These are phyloP conservation scores for Mionectes macconnelli DNA, from an alignment of 2,113 vertebrate genomes.

Conservation along the genomic window DNA sequence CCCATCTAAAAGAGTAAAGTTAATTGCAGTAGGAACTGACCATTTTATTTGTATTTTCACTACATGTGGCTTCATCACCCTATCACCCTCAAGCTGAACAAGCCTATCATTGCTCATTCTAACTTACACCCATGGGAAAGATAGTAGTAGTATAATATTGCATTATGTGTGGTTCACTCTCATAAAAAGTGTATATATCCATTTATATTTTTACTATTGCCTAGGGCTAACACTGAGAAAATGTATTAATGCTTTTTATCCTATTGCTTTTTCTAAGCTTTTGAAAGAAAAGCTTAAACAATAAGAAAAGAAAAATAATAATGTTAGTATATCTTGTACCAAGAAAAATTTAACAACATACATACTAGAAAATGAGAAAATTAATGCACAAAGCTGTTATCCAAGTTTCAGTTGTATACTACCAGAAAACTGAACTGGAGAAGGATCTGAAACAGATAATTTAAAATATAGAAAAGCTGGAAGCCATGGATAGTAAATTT, in stretches of 20 bases:
- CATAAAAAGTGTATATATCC: not conserved
- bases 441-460: not conserved
- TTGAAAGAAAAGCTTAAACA: too few species aligned
- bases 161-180: not conserved
- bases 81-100: not conserved
- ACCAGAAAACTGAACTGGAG: not conserved
- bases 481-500: not conserved
- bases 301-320: not conserved
- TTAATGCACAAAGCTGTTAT: not conserved
- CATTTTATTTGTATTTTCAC: not conserved
- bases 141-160: not conserved
- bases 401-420: not conserved
- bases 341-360: not conserved
- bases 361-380: not conserved
- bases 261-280: not conserved
- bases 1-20: not conserved
- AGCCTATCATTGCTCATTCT: not conserved
- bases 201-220: not conserved
- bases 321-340: not conserved
- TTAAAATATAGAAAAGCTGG: not conserved
- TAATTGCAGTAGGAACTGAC: not conserved
- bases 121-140: not conserved
- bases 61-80: not conserved
- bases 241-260: not conserved
- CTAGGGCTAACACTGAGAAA: not conserved